Percentiles rank a stretch among this genome's conserved stretches.
Evolutionary conservation across 1,140 invertebrate genomes (phyloP).

Genomic region (Colletes gigas): DNA sequence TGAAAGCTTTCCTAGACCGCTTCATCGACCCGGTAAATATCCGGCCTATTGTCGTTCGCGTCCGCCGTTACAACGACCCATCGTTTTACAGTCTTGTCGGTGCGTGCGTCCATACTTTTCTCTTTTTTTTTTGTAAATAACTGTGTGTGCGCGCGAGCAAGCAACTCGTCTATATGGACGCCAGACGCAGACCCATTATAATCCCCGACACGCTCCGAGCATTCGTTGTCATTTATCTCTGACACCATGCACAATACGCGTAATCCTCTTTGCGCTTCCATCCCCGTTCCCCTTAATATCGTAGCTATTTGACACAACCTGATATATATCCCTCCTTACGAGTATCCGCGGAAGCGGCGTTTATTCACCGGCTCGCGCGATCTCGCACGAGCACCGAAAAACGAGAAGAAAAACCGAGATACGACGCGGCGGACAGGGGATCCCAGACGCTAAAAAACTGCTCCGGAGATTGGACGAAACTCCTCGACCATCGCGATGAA

Average conservation of each 20-base stretch:
- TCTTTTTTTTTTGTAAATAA: constrained; percentile 42
- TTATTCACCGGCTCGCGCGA: constrained; percentile 1
- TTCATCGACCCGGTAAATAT: background rate
- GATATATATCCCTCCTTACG: constrained; percentile 56
- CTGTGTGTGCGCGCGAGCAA: background rate
- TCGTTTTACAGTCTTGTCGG: constrained; percentile 20
- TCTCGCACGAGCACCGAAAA: too few species aligned
- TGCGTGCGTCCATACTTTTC: too few species aligned
- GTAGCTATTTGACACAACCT: constrained; percentile 58
- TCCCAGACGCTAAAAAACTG: too few species aligned
- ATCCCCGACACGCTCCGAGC: constrained; percentile 59
- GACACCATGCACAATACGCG: constrained; percentile 63
- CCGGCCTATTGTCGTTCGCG: background rate
- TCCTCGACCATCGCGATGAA: too few species aligned
- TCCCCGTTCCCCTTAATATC: constrained; percentile 59
- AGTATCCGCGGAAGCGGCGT: constrained; percentile 18
- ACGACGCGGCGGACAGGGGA: too few species aligned
- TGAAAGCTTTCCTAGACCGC: background rate
- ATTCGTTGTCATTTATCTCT: constrained; percentile 68
- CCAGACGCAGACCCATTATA: constrained; percentile 55
- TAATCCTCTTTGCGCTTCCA: constrained; percentile 65
- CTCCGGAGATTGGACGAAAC: too few species aligned
- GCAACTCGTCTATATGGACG: constrained; percentile 46
- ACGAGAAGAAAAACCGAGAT: background rate
- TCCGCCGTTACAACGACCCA: background rate